Conservation (phyloP, 2,888 invertebrate genomes). For the Sericinus montela region DNA sequence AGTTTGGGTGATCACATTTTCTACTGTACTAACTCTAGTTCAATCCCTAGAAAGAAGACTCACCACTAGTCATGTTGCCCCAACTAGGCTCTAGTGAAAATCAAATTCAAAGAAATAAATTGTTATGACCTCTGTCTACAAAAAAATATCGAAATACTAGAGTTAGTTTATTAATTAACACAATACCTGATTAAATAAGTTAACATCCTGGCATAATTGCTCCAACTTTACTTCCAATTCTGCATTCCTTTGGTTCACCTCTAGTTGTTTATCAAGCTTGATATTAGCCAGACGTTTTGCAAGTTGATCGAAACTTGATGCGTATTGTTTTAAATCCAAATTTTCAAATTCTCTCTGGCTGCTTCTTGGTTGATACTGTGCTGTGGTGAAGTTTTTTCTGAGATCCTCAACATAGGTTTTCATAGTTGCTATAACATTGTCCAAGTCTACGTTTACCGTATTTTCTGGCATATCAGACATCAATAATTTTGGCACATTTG, state of each 20-base stretch:
- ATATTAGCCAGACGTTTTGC: conserved; percentile 53
- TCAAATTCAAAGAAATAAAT: too few relatives aligned
- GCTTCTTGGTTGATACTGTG: conserved; percentile 26
- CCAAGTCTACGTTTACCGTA: conserved; percentile 41
- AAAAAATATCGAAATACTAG: too few relatives aligned
- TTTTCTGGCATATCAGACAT: conserved; percentile 54
- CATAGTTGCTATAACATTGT: conserved; percentile 49
- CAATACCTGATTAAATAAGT: conserved; percentile 57
- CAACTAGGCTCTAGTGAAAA: too few relatives aligned
- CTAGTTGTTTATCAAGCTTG: conserved; percentile 40
- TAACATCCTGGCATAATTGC: conserved; percentile 54
- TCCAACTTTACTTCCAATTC: conserved; percentile 54
- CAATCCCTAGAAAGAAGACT: too few relatives aligned
- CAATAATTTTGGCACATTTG: conserved; percentile 46
- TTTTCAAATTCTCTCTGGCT: conserved; percentile 31
- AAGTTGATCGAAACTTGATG: conserved; percentile 51
- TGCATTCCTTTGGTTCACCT: conserved; percentile 37
- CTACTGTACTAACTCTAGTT: too few relatives aligned
- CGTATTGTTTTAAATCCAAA: conserved; percentile 53
- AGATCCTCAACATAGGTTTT: conserved; percentile 55
- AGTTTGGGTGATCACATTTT: too few relatives aligned
- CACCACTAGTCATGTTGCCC: too few relatives aligned
- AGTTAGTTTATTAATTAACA: too few relatives aligned
- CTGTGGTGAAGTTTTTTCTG: conserved; percentile 38
- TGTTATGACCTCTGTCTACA: too few relatives aligned